These are phyloP conservation scores for Sarcophilus harrisii DNA, from an alignment of 2,797 vertebrate genomes.

Conservation along the genomic window DNA sequence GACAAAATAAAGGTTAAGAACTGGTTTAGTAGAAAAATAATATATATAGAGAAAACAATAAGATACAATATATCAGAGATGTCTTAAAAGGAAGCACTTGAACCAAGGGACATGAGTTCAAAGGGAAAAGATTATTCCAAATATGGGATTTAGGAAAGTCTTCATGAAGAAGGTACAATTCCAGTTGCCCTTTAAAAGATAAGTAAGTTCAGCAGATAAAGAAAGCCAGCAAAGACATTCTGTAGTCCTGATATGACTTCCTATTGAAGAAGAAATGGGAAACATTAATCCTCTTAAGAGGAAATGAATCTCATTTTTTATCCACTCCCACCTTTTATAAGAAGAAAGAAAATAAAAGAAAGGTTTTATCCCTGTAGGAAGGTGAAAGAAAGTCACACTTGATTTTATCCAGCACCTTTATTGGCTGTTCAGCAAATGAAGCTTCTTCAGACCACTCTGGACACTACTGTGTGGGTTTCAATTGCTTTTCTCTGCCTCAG, in stretches of 20 bases:
- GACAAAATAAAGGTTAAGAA: background rate
- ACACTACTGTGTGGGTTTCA: background rate
- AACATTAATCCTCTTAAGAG: background rate
- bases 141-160: background rate
- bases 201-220: background rate
- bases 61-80: background rate
- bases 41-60: background rate
- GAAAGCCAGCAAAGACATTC: background rate
- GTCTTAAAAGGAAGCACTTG: background rate
- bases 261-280: background rate
- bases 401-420: background rate
- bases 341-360: background rate
- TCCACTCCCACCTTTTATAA: background rate
- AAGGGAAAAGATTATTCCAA: background rate
- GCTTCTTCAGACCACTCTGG: background rate
- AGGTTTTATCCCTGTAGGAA: background rate
- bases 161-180: background rate
- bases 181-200: background rate
- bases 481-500: background rate
- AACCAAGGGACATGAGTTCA: background rate
- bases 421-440: background rate
- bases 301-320: conserved; percentile 4
- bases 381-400: background rate
- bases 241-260: background rate
- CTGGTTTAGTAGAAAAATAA: background rate